Evolutionary conservation across 2,113 vertebrate genomes (phyloP), one percentile per base, ranked within the genome.

Genomic region (Archilochus colubris): DNA sequence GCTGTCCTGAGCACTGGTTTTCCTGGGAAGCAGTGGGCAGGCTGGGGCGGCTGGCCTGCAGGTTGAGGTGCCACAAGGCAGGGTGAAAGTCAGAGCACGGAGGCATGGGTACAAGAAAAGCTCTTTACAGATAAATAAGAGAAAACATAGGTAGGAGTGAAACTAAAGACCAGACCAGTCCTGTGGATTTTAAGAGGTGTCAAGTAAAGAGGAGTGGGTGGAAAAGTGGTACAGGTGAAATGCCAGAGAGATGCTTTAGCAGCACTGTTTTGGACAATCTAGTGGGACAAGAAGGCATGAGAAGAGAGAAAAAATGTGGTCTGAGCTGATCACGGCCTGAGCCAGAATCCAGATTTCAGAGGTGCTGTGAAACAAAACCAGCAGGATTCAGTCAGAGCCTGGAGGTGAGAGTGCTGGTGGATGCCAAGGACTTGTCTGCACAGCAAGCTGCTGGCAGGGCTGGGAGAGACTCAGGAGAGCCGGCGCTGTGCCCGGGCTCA

Each of bases 341-440:
- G 3, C 38, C 1, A 1, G 63, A 54, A 80, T 23, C 55, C 81
- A 36, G 58, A 13, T 82, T 86, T 69, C 62, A 51, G 87, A 85
- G 72, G 66, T 53, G 64, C 82, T 72, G 64, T 31, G 83, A 38
- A 67, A 54, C 68, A 82, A 84, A 83, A n/a, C 16, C 61, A 64
- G 82, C 82, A 94, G 69, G 86, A 33, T 79, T 92, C 4, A 7
- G 73, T 67, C 62, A 58, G 58, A 89, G 91, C 81, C 83, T 72
- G 58, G 24, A 90, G 91, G 82, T 67, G 19, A 90, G 82, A 70
- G 20, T 30, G 51, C 40, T 5, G 11, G 16, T 48, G 57, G 69
- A 14, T 90, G 94, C 86, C 94, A 86, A 78, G 75, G 75, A 67
- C 59, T 27, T 82, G 93, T 76, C 85, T 85, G 89, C 22, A 0